phyloP scores from a whole-genome alignment of 2,888 invertebrate species.

The Chorisops tibialis region DNA sequence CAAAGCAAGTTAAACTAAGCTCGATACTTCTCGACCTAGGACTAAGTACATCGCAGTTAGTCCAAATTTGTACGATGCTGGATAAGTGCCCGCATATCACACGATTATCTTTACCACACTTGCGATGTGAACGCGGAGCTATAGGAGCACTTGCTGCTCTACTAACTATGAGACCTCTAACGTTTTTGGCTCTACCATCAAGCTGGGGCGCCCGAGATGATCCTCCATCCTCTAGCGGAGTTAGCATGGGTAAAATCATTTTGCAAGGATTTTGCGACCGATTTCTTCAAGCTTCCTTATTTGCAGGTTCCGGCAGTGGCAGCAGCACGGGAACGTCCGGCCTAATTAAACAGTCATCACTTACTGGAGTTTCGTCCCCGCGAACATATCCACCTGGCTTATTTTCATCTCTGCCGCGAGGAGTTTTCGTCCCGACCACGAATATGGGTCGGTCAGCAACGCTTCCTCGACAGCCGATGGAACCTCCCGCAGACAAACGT shows the following conservation, averaged over 20 bases:
- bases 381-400: slow-evolving; percentile 46
- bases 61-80: slow-evolving; percentile 54
- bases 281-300: background rate
- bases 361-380: slow-evolving; percentile 43
- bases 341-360: slow-evolving; percentile 43
- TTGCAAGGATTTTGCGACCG: background rate
- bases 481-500: slow-evolving; percentile 52
- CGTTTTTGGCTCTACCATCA: slow-evolving; percentile 55
- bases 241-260: slow-evolving; percentile 52
- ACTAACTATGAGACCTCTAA: slow-evolving; percentile 53
- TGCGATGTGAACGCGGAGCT: slow-evolving; percentile 56
- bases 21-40: slow-evolving; percentile 57
- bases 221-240: slow-evolving; percentile 55
- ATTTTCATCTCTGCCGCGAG: slow-evolving; percentile 55
- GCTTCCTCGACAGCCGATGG: slow-evolving; percentile 53
- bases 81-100: slow-evolving; percentile 55
- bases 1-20: slow-evolving; percentile 47
- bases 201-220: slow-evolving; percentile 56
- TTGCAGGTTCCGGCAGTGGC: slow-evolving; percentile 51
- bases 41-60: slow-evolving; percentile 55
- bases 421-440: slow-evolving; percentile 52
- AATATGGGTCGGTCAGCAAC: slow-evolving; percentile 54
- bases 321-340: slow-evolving; percentile 51
- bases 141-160: slow-evolving; percentile 54
- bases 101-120: slow-evolving; percentile 56